Evolutionary conservation across 2,113 vertebrate species (phyloP).

Genomic region (Myotis yumanensis): DNA sequence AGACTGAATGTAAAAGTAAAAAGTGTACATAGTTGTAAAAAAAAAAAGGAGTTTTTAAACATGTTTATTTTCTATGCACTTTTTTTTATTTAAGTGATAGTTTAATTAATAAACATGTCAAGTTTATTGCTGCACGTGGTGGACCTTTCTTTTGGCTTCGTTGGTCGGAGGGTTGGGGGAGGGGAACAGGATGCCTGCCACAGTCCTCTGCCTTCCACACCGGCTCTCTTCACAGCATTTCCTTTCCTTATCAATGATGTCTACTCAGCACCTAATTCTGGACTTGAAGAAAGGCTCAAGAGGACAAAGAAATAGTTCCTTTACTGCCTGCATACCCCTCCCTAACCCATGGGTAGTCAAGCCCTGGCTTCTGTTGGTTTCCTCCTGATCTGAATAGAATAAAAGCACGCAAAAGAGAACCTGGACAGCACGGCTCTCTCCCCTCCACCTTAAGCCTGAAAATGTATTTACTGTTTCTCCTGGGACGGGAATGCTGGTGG

Average conservation of each 20-base stretch:
- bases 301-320: neutral
- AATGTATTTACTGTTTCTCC: neutral
- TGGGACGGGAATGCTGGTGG: neutral
- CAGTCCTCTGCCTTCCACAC: neutral
- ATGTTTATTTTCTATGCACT: slow-evolving; percentile 99
- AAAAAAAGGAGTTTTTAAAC: slow-evolving; percentile 99
- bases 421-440: neutral
- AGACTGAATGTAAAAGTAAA: slow-evolving; percentile 99
- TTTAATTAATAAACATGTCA: slow-evolving; percentile 99
- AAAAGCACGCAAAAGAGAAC: neutral
- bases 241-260: neutral
- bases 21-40: slow-evolving; percentile 99
- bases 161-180: neutral
- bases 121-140: slow-evolving; percentile 92
- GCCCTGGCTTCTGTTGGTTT: neutral
- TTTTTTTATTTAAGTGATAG: slow-evolving; percentile 99
- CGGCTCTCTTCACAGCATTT: neutral
- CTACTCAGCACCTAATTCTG: neutral
- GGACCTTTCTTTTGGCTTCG: slow-evolving; percentile 69
- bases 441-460: slow-evolving; percentile 34
- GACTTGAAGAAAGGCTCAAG: neutral
- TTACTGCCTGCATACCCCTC: neutral
- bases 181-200: neutral
- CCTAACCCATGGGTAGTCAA: neutral
- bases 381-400: neutral